phyloP scores from a whole-genome alignment of 2,888 invertebrate genomes.

The Ypsolopha scabrella region DNA sequence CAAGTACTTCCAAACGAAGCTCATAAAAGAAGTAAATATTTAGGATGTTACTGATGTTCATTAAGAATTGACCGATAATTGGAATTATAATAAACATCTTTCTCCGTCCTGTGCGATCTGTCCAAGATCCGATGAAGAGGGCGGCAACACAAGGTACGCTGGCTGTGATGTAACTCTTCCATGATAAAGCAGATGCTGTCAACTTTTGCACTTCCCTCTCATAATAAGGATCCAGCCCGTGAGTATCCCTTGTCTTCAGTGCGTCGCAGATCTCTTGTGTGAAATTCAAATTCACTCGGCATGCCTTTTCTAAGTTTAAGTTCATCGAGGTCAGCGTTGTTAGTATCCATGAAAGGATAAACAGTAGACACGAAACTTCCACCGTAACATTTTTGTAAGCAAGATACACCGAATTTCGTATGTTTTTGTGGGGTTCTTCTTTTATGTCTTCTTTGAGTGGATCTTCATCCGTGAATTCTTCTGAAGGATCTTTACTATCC shows the following conservation, averaged over 20 bases:
- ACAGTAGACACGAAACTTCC: slow-evolving; percentile 40
- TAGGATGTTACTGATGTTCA: slow-evolving; percentile 77
- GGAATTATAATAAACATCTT: slow-evolving; percentile 82
- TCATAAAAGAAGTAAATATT: slow-evolving; percentile 81
- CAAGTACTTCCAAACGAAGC: slow-evolving; percentile 79
- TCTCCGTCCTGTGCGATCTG: slow-evolving; percentile 73
- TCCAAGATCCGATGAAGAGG: slow-evolving; percentile 83
- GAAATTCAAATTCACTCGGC: slow-evolving; percentile 82
- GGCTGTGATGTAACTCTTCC: slow-evolving; percentile 85
- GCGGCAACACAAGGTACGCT: slow-evolving; percentile 81
- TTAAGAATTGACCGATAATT: slow-evolving; percentile 77
- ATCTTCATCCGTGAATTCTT: slow-evolving; percentile 22
- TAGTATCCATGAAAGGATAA: slow-evolving; percentile 37
- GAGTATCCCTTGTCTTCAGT: slow-evolving; percentile 74
- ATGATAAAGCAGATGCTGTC: slow-evolving; percentile 79
- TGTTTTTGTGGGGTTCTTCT: slow-evolving; percentile 12
- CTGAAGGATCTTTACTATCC: slow-evolving; percentile 9
- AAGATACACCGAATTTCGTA: slow-evolving; percentile 19
- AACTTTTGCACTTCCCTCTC: slow-evolving; percentile 74
- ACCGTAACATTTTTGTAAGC: slow-evolving; percentile 34
- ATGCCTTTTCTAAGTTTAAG: slow-evolving; percentile 85
- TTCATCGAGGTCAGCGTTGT: slow-evolving; percentile 82
- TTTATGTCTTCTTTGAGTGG: slow-evolving; percentile 18
- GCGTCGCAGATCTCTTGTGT: slow-evolving; percentile 79
- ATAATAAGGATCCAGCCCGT: slow-evolving; percentile 45